Evolutionary conservation across 2,797 vertebrate species (phyloP), one percentile per base, ranked within the genome.

Genomic region (Neomorphus geoffroyi): DNA sequence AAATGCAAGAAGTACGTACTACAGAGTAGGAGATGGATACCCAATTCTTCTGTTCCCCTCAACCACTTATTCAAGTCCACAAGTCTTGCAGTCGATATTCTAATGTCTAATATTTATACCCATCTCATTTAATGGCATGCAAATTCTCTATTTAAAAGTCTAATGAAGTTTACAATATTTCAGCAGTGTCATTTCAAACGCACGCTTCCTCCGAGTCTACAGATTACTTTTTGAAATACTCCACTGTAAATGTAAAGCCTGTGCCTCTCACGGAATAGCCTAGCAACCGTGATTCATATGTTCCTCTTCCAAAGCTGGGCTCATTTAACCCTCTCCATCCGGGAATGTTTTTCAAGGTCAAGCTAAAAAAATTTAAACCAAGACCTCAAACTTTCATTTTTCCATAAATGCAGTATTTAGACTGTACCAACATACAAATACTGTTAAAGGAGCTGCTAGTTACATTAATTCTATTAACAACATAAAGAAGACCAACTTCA

Each of bases 261-360:
- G 17, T 86, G 88, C 64, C 67, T 85, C 93, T 58, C 78, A 80
- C 58, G 50, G 60, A 92, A 87, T 86, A 96, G 71, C 78, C 90
- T 94, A 80, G 88, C 91, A 93, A 92, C 78, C 5, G 0, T 88
- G 88, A 95, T 95, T 95, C 88, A 65, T 62, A 92, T 19, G 90
- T 78, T 96, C 92, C 86, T 93, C 80, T 94, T 93, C 77, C 95
- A 77, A 70, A 86, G 78, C 86, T 51, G 48, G 80, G 64, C 66
- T 92, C 60, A 56, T 92, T 92, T 95, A 96, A 95, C 87, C 90
- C 89, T 51, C 73, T 93, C 79, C 90, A 93, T 80, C 83, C 93
- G 64, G 64, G 90, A 94, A 86, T 86, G 89, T 84, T 93, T 94
- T 94, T 91, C 91, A 94, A 94, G 88, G 93, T 84, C 91, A 94